Conservation (phyloP, 1,140 invertebrate genomes). For the Heliothis subflexa region DNA sequence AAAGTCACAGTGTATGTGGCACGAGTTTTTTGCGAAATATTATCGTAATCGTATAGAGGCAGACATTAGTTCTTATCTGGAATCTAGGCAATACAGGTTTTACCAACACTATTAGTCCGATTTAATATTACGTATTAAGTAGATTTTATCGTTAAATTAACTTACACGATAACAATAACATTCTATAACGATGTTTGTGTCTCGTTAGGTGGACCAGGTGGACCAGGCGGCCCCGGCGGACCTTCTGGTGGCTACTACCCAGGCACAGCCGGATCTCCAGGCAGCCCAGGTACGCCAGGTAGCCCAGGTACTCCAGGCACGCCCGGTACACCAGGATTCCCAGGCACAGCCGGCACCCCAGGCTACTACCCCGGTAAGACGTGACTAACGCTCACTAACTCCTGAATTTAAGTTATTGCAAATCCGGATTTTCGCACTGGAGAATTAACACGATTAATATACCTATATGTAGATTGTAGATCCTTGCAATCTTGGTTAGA, state of each 20-base stretch:
- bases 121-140: no score
- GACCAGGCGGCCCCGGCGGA: constrained; percentile 14
- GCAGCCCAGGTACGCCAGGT: constrained; percentile 15
- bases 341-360: constrained; percentile 7
- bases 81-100: no score
- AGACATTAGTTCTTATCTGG: no score
- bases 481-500: no score
- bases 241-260: constrained; percentile 2
- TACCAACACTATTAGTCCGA: no score
- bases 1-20: no score
- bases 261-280: constrained; percentile 17
- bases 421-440: no score
- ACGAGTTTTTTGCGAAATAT: no score
- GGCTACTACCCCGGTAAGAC: constrained; percentile 29
- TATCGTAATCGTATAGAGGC: no score
- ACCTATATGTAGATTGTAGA: no score
- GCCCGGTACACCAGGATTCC: constrained; percentile 2
- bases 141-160: neutral
- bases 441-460: no score
- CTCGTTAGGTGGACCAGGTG: constrained; percentile 8
- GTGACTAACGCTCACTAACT: constrained; percentile 17
- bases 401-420: neutral
- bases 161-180: no score
- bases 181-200: neutral
- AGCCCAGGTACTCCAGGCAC: constrained; percentile 13